Base-by-base conservation (phyloP, 2,797 vertebrate species). In the Clarias pachynema region DNA sequence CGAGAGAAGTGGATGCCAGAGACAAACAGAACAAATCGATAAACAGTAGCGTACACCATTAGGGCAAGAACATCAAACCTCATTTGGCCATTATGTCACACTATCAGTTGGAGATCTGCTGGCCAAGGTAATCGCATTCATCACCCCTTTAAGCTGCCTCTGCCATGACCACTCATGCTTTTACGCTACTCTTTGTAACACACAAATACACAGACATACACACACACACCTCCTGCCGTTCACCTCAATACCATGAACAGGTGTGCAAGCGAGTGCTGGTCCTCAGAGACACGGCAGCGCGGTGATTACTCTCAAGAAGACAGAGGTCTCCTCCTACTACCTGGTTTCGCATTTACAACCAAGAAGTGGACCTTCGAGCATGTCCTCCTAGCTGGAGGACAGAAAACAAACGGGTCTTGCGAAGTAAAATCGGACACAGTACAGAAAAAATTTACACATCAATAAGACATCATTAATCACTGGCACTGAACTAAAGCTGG, bases 401-500 rank as follows among this genome's bases (percentile, higher is more conserved):
- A 49, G 78, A 79, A 34, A 53, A 83, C 37, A 82, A 81, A 72
- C 10, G 79, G 18, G 53, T 77, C 60, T 29, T 4, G 9, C 53
- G 66, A 85, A 65, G 79, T 62, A 53, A 86, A 49, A 84, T 79
- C 70, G 69, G 62, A 82, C 29, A 79, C 34, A 79, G 65, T 80
- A 60, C 37, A 40, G 24, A 70, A 83, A 34, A 12, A 75, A 86
- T 88, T 86, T 60, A 68, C 85, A 88, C 85, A 81, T 88, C 86
- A 89, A 85, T 88, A 63, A 60, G n/a, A 78, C 18, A 14, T 77
- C 74, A 65, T 69, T 70, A 72, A 65, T 18, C 69, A 80, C 37
- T 12, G 62, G 79, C 10, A 3, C 15, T 24, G 31, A 57, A 72
- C 49, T 59, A 84, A 69, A 49, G 16, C 12, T 0, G 24, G 29